Percentiles rank a stretch among this genome's conserved stretches.
These are phyloP conservation scores for Alectoris magna DNA, from an alignment of 2,797 vertebrate species.

Conservation along the genomic window DNA sequence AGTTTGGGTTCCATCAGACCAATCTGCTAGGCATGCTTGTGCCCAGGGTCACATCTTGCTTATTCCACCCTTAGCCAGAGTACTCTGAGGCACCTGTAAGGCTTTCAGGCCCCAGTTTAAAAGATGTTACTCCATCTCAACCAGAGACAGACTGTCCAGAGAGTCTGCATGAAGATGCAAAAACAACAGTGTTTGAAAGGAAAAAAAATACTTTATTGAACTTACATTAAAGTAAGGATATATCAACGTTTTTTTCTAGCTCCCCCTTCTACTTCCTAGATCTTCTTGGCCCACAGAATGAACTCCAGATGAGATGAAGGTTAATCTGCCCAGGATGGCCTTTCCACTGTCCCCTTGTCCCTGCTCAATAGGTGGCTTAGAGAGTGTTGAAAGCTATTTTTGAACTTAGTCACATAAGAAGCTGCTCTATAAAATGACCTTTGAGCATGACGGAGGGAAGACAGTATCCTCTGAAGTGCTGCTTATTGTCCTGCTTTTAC, in stretches of 20 bases:
- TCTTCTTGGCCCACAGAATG: constrained; percentile 50
- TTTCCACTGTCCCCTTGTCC: neutral
- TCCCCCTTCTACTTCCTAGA: constrained; percentile 24
- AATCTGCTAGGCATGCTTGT: neutral
- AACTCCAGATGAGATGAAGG: neutral
- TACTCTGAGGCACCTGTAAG: neutral
- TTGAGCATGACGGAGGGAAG: neutral
- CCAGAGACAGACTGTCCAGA: neutral
- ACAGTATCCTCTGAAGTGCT: neutral
- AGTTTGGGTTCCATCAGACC: accelerated
- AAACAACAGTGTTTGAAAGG: constrained; percentile 55
- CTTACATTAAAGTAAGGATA: constrained; percentile 28
- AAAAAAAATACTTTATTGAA: constrained; percentile 57
- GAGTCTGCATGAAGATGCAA: constrained; percentile 11
- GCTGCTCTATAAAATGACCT: neutral
- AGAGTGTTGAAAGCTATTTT: neutral
- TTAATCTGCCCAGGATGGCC: neutral
- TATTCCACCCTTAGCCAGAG: accelerated
- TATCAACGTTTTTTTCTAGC: neutral
- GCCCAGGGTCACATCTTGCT: accelerated
- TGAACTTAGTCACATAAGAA: constrained; percentile 1
- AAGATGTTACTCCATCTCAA: neutral
- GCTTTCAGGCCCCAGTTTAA: neutral
- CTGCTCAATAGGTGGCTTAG: neutral
- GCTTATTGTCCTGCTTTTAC: constrained; percentile 30